Percentiles rank a stretch among this genome's conserved stretches.
Conservation (phyloP, 2,888 invertebrate species). For the Drosophila nigritarsus region DNA sequence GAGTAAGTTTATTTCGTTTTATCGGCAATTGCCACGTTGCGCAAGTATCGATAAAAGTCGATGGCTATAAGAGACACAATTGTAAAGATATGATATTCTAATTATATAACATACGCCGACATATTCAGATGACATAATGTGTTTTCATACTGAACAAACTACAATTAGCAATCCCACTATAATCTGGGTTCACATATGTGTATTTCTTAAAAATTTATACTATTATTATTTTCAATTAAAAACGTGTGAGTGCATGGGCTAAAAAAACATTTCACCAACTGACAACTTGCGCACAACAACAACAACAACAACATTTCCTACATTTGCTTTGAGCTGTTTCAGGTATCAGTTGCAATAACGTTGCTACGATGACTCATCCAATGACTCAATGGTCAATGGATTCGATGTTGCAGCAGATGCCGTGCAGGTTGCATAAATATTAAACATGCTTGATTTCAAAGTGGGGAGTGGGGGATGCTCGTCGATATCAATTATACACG, state of each 20-base stretch:
- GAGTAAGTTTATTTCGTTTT: background rate
- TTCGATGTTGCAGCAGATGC: conserved; percentile 3
- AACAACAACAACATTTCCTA: background rate
- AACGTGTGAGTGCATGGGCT: background rate
- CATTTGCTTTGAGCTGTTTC: background rate
- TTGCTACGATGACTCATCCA: background rate
- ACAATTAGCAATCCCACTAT: background rate
- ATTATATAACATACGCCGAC: background rate
- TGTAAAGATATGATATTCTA: background rate
- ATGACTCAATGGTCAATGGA: conserved; percentile 7
- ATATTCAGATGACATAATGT: background rate
- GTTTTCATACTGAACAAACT: background rate
- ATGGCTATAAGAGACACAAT: background rate
- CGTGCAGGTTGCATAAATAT: conserved; percentile 22
- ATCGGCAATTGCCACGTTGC: background rate
- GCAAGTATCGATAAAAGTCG: background rate
- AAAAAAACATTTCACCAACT: background rate
- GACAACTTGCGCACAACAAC: background rate
- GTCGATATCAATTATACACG: conserved; percentile 43
- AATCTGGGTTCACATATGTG: background rate
- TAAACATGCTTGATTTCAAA: background rate
- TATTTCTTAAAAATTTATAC: background rate
- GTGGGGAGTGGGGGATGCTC: background rate
- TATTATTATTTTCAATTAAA: background rate
- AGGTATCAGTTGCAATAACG: background rate